Evolutionary conservation across 2,888 invertebrate genomes (phyloP).

Genomic region (Cosmia pyralina): DNA sequence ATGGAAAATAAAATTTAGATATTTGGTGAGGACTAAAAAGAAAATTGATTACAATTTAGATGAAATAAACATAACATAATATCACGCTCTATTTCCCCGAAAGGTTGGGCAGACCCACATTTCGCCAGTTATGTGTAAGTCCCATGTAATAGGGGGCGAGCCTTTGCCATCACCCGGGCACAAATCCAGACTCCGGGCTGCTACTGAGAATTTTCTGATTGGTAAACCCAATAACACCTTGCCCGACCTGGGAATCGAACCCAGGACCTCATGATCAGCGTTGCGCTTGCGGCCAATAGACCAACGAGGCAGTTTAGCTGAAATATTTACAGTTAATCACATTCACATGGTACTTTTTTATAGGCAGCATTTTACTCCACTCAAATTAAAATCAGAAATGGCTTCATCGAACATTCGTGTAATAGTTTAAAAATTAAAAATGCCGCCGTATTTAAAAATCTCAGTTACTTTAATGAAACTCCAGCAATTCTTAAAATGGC

Average conservation of each 20-base stretch:
- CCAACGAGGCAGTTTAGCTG: no score
- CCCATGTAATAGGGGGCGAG: no score
- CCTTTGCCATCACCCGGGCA: no score
- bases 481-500: not conserved
- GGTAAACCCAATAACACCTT: no score
- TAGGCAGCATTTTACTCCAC: not conserved
- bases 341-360: not conserved
- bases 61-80: not conserved
- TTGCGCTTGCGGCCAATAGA: no score
- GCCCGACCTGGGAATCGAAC: no score
- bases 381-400: conserved; percentile 13
- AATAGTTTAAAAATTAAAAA: conserved; percentile 17
- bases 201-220: no score
- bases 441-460: conserved; percentile 9
- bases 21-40: not conserved
- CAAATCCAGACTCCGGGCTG: no score
- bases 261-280: no score
- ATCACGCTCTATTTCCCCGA: no score
- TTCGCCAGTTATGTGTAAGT: no score
- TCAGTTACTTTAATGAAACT: conserved; percentile 12
- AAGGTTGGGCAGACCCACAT: no score
- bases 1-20: conserved; percentile 23
- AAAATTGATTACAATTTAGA: conserved; percentile 13
- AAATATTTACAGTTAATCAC: not conserved
- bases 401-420: conserved; percentile 16